Conservation (phyloP, 2,888 invertebrate genomes). For the Acleris sparsana region DNA sequence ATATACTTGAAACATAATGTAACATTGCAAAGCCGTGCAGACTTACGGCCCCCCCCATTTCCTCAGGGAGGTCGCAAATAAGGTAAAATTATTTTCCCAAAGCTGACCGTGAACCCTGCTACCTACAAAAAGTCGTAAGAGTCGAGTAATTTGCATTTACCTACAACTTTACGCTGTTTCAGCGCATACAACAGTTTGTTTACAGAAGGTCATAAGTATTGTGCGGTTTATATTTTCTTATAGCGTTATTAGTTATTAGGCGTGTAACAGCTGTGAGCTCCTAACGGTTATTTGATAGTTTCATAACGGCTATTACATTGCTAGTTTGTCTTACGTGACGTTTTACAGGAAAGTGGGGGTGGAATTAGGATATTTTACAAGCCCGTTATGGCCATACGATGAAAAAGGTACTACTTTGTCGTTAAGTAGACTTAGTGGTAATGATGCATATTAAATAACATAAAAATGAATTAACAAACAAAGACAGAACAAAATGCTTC, state of each 20-base stretch:
- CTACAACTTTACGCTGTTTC: not conserved
- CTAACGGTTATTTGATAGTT: slow-evolving; percentile 33
- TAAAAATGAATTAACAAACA: too few species aligned
- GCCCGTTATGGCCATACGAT: not conserved
- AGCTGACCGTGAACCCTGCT: slow-evolving; percentile 25
- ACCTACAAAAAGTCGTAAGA: slow-evolving; percentile 1
- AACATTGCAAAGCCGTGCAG: slow-evolving; percentile 15
- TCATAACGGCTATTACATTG: slow-evolving; percentile 31
- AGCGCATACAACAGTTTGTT: not conserved
- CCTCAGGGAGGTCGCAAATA: slow-evolving; percentile 29
- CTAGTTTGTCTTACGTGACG: slow-evolving; percentile 18
- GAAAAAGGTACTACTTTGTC: not conserved
- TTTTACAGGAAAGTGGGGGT: slow-evolving; percentile 4
- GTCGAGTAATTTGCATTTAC: not conserved
- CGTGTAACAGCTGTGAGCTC: slow-evolving; percentile 19
- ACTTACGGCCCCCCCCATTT: slow-evolving; percentile 23
- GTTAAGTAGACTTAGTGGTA: not conserved
- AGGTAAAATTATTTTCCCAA: slow-evolving; percentile 32
- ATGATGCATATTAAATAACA: too few species aligned
- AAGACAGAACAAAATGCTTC: too few species aligned
- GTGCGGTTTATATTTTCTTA: not conserved
- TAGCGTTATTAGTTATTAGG: not conserved
- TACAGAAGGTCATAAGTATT: not conserved
- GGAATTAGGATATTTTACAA: slow-evolving; percentile 6
- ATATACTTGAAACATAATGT: not conserved